phyloP scores from a whole-genome alignment of 2,113 vertebrate species.

The Quiscalus mexicanus region DNA sequence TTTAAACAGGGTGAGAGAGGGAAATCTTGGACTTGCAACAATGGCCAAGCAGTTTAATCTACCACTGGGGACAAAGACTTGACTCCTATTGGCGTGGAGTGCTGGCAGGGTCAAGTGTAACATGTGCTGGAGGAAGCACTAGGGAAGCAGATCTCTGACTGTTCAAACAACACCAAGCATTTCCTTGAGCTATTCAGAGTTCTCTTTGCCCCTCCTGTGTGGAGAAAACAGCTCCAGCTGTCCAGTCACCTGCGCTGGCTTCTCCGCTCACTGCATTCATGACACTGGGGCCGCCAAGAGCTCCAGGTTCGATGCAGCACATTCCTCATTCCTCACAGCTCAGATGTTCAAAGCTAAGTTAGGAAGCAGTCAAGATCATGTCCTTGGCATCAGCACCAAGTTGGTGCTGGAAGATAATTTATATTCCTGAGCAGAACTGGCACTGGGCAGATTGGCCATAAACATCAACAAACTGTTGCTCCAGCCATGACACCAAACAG shows the following conservation, averaged over 20 bases:
- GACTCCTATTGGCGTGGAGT: not conserved
- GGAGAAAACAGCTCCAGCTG: conserved; percentile 24
- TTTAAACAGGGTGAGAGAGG: conserved; percentile 20
- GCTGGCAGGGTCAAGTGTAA: conserved; percentile 33
- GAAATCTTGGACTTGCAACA: conserved; percentile 63
- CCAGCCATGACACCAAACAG: not conserved
- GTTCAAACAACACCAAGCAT: conserved; percentile 9
- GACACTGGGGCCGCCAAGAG: not conserved
- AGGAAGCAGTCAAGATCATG: not conserved
- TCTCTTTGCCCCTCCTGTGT: not conserved
- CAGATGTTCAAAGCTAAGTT: not conserved
- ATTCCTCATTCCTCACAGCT: not conserved
- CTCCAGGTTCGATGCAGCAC: conserved; percentile 9
- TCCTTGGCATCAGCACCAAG: not conserved
- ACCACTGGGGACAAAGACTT: conserved; percentile 52
- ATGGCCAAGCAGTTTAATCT: conserved; percentile 44
- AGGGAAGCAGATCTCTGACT: conserved; percentile 11
- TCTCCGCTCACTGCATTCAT: not conserved
- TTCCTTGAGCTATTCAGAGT: conserved; percentile 54
- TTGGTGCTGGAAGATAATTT: not conserved
- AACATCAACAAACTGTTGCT: not conserved
- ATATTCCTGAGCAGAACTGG: not conserved
- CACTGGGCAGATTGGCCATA: not conserved
- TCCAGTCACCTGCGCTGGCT: conserved; percentile 22
- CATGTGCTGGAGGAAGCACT: conserved; percentile 58